Base-by-base conservation (phyloP, 2,113 vertebrate species). In the Thermophis baileyi region DNA sequence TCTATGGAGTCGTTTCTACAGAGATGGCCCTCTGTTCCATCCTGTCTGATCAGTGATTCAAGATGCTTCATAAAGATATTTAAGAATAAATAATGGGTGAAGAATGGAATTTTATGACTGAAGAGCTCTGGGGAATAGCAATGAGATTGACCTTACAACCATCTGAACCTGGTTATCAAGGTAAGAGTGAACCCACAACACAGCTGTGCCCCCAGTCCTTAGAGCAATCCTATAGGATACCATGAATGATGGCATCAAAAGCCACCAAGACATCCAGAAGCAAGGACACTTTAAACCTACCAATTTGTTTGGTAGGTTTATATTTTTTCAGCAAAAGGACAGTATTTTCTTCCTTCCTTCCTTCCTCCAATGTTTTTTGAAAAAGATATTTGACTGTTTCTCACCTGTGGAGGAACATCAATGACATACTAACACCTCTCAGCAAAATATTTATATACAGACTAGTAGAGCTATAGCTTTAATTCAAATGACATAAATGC, bases 301-400 rank as follows among this genome's bases (percentile, higher is more conserved):
- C 50, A 20, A 16, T 53, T 44, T 89, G 57, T 10, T n/a, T 92
- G 2, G 57, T 95, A 93, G 91, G 94, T 92, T 91, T 53, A 91
- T 90, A 87, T 93, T 50, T 93, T 87, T 94, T 89, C 40, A 89
- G 55, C 40, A 46, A 60, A 51, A 63, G 95, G 94, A 95, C 88
- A 86, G 2, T 6, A 18, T 18, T 40, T 89, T 35, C 18, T 69
- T 92, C 93, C 95, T 94, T 91, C 93, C 95, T 94, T 91, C 90
- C 51, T 94, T 90, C 92, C 94, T 90, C 94, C 94, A 94, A 55
- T 44, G 54, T 55, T 81, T 47, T 27, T 25, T 69, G 40, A 22
- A n/a, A 54, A 53, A n/a, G 60, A 3, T 55, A 27, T 89, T 24
- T n/a, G 87, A 57, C 93, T 85, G 47, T 93, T 69, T 81, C 20